A percentile compares a stretch with the other conserved stretches of the same genome.
Evolutionary conservation across 1,140 invertebrate genomes (phyloP).

Genomic region (Lasaia peninsularis): DNA sequence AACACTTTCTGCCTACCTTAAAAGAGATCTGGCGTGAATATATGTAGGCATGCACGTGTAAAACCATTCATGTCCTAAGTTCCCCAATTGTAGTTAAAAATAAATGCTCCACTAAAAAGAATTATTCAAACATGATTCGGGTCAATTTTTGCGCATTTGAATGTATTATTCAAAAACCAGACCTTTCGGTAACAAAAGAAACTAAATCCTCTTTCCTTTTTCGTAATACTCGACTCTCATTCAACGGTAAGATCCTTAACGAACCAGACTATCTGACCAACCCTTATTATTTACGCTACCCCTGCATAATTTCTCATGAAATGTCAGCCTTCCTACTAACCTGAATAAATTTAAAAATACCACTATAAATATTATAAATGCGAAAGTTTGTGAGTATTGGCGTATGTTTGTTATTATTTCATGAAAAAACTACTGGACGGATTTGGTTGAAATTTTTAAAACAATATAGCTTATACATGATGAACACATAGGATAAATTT

Average conservation of each 20-base stretch:
- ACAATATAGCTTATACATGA: no score
- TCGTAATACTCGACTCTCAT: slow-evolving; percentile 2
- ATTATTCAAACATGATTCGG: not conserved
- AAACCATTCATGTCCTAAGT: no score
- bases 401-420: no score
- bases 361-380: no score
- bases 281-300: slow-evolving; percentile 10
- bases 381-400: no score
- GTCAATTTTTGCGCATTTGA: not conserved
- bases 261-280: not conserved
- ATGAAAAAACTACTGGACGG: no score
- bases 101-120: not conserved
- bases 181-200: slow-evolving; percentile 4
- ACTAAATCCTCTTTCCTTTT: slow-evolving; percentile 1
- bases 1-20: no score
- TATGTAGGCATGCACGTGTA: no score
- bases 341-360: not conserved
- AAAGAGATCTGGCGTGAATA: no score
- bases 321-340: not conserved
- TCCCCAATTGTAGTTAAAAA: not conserved
- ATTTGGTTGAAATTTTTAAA: no score
- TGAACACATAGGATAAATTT: no score
- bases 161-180: slow-evolving; percentile 3
- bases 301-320: slow-evolving; percentile 2
- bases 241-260: not conserved